Evolutionary conservation across 2,797 vertebrate genomes (phyloP), one percentile per base, ranked within the genome.

Genomic region (Chrysocyon brachyurus): DNA sequence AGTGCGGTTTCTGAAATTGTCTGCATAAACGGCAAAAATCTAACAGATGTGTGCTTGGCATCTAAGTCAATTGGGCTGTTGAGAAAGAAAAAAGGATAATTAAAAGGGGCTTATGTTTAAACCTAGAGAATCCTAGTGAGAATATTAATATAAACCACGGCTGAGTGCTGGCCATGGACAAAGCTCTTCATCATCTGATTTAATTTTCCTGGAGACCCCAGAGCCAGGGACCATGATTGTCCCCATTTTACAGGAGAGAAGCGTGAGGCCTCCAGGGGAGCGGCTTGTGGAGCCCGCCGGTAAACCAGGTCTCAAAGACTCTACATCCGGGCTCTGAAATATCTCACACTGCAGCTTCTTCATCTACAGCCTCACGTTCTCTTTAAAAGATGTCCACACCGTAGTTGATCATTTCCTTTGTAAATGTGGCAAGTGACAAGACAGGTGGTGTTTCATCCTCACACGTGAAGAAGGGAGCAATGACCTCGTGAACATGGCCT

Each of bases 311-410:
- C 66, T 57, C 12, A 12, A 28, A 6, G 52, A 17, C 22, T 63
- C 36, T 10, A 1, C 19, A 7, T 4, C 12, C 6, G 16, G 78
- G 19, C 33, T 59, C 46, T 40, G 8, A 83, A 24, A 9, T n/a
- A 57, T 33, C 57, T 70, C 70, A 2, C 16, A 16, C 7, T 0
- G 2, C 2, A 7, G 1, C 64, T 6, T 54, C 40, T 19, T 86
- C 26, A 1, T 36, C 22, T 1, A 5, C 5, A 15, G 5, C 1
- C 52, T 33, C 64, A 12, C 2, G 0, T 52, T 54, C 59, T 61
- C 46, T 56, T 49, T 9, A 49, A n/a, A 16, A 68, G 64, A 24
- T 1, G 11, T n/a, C 78, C 56, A 14, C 56, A 7, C 24, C 66
- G 36, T 17, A 11, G 15, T 10, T 0, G 68, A 26, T 17, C 11